Evolutionary conservation across 2,113 vertebrate genomes (phyloP).

Genomic region (Corvus moneduloides): DNA sequence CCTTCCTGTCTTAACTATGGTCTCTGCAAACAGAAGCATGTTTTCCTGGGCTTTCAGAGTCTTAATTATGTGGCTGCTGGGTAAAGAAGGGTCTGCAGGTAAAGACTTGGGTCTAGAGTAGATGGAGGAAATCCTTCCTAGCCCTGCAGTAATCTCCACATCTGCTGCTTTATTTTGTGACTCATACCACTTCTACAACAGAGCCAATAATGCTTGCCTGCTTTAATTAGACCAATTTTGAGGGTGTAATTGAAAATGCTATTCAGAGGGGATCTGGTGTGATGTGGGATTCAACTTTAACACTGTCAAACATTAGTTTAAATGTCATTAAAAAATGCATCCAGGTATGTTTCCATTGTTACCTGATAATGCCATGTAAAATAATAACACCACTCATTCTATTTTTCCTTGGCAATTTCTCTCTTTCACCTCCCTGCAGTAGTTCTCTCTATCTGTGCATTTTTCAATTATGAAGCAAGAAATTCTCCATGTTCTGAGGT

Average conservation of each 20-base stretch:
- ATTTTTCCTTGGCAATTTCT: neutral
- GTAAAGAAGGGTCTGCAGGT: neutral
- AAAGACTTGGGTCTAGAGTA: neutral
- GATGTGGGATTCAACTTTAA: neutral
- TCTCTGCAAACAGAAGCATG: neutral
- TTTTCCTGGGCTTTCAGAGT: neutral
- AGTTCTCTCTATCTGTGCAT: neutral
- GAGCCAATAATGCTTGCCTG: neutral
- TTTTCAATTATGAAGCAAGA: conserved; percentile 2
- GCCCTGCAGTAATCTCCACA: neutral
- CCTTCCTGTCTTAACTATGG: neutral
- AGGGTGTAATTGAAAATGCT: neutral
- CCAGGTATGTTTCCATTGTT: neutral
- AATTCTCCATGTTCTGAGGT: neutral
- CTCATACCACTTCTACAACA: neutral
- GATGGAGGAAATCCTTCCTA: neutral
- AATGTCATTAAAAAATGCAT: neutral
- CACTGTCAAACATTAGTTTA: neutral
- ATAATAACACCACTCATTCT: neutral
- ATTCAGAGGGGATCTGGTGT: neutral
- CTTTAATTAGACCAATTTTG: neutral
- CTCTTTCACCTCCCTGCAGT: neutral
- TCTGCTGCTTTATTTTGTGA: neutral
- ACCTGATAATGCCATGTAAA: neutral
- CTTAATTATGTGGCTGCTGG: neutral